Base-by-base conservation (phyloP, 2,113 vertebrate species). In the Labrus mixtus region DNA sequence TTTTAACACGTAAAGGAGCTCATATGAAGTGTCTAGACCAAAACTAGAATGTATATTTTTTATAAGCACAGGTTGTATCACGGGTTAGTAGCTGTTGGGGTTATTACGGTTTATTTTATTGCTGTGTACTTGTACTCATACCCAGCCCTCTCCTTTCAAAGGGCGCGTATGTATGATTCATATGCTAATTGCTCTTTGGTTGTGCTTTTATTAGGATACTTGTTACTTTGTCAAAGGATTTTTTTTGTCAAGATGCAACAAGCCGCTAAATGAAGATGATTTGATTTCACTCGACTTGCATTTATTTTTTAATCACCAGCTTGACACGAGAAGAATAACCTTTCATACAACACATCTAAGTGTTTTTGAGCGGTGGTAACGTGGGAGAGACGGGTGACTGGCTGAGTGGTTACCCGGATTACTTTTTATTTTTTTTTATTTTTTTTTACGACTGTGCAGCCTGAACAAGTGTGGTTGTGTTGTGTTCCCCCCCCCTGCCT, bases 211-310 rank as follows among this genome's bases (percentile, higher is more conserved):
- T 93, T 89, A 86, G 88, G 82, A 86, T 66, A 83, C 89, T 87
- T 89, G 88, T 90, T 90, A 86, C 84, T 76, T 86, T 60, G 82
- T 92, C 87, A 90, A 88, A 90, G 69, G 85, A 78, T 89, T 92
- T 87, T 92, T 87, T 33, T 86, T 83, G 84, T 90, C 83, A 89
- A 89, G 90, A 91, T 75, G 76, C 90, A 89, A 90, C 89, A 90
- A 85, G 87, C 88, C 55, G 68, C 74, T 90, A 84, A 93, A 86
- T 88, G 83, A 89, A 69, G 85, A 86, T 84, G 87, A 89, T 88
- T 90, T 84, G 81, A 88, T 89, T 92, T 90, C 75, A 82, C 84
- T 90, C 78, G 81, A 83, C 88, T 88, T 61, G 83, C 81, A 82
- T 85, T 91, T 88, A 83, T 83, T 85, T 87, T 88, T 88, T 88